Evolutionary conservation across 2,797 vertebrate species (phyloP), one percentile per base, ranked within the genome.

Genomic region (Cirrhinus mrigala): DNA sequence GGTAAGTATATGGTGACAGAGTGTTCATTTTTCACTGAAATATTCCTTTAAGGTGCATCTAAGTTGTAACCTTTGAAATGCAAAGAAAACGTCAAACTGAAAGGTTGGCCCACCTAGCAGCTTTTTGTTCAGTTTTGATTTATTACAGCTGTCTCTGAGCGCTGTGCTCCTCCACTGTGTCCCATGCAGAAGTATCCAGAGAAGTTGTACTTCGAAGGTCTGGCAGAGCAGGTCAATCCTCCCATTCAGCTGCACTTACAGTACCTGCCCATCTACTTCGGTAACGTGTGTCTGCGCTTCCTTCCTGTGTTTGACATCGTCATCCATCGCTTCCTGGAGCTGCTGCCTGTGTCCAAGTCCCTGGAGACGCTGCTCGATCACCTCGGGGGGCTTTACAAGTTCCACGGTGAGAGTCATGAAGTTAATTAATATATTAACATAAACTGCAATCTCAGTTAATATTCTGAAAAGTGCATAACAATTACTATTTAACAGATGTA

Each of bases 231-330:
- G 85, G 98, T 99, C 12, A 99, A 96, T 90, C 98, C 98, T 7
- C 98, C 98, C 44, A 96, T 99, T 91, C 97, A 97, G 90, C 97
- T 97, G 77, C 97, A 99, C 92, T 94, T 97, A 1, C 97, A 99
- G 68, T 99, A 99, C 87, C 95, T 99, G 79, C 98, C 98, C 16
- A 99, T 99, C 92, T 99, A 99, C 92, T 99, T 99, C 82, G 98
- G 98, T 87, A 99, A 99, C 11, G 98, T 99, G 71, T 99, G 98
- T 88, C 96, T 99, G 81, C 97, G 98, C 82, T 99, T 99, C 93
- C 94, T 99, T 87, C 98, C 98, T 0, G 98, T 99, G 81, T 99
- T 99, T 81, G 98, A 99, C 92, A 99, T 99, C 60, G 98, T 99
- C 91, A 99, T 99, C 93, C 98, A 99, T 89, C 96, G 98, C 88